Base-by-base conservation (phyloP, 2,888 invertebrate species). In the Oligia strigilis region DNA sequence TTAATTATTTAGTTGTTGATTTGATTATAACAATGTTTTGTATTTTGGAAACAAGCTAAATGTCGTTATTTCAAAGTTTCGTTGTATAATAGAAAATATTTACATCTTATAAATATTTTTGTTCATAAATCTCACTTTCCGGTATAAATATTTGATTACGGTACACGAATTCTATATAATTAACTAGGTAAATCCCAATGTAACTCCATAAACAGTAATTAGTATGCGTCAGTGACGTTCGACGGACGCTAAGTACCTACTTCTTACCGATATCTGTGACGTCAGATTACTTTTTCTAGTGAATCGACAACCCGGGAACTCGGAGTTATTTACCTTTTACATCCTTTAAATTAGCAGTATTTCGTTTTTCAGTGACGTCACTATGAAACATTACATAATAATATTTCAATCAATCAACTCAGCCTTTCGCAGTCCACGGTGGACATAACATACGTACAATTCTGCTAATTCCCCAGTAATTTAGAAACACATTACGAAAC, bases 1-100 rank as follows among this genome's bases (percentile, higher is more conserved):
- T 80, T 81, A 81, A 77, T 81, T 80, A 69, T 46, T 74, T 69
- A 29, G 23, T 62, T 62, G 60, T 58, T 67, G 11, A 80, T 60
- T 70, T 74, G 14, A 73, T 52, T 65, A 36, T 69, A 82, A 81
- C 66, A 64, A 73, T 77, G 65, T 75, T 72, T 55, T 23, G 14
- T 13, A 64, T 40, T 69, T 77, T 72, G 19, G 5, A 75, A 76
- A 58, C 75, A 66, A 64, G 29, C 46, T 60, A 72, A 71, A 49
- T 60, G 29, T 36, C 29, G 65, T 46, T 43, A 11, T 60, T 58
- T 64, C 46, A 36, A 58, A 46, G 11, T 70, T 74, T 58, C 40
- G 13, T 72, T 67, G 36, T 43, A 46, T 65, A 70, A 1, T 66
- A 52, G 17, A 69, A 65, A 64, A n/a, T n/a, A 43, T 52, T 62